phyloP scores from a whole-genome alignment of 2,888 invertebrate genomes.

The Ophraella communa region DNA sequence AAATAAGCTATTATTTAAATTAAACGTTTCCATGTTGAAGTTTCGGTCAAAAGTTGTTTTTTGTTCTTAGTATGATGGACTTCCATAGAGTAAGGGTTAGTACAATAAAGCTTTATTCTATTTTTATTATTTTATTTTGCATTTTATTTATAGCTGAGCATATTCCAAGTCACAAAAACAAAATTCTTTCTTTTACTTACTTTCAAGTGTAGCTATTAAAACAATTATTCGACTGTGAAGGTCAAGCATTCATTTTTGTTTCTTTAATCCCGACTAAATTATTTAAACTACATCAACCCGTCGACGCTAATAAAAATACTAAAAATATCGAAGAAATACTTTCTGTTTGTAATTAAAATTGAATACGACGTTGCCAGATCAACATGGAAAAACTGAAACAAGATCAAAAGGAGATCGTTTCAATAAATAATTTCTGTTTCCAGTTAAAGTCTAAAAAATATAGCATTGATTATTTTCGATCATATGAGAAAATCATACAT shows the following conservation, averaged over 20 bases:
- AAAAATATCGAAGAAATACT: neutral
- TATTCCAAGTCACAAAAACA: neutral
- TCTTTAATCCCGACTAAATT: neutral
- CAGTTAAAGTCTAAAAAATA: too few species aligned
- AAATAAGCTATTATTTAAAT: too few species aligned
- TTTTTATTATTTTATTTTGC: too few species aligned
- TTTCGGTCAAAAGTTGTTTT: too few species aligned
- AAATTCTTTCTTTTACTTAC: neutral
- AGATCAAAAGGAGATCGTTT: neutral
- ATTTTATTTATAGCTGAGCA: too few species aligned
- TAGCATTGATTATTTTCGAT: too few species aligned
- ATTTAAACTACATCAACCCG: neutral
- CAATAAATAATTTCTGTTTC: too few species aligned
- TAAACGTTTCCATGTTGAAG: too few species aligned
- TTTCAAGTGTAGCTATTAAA: constrained; percentile 16
- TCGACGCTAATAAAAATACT: neutral
- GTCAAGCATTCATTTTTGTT: neutral
- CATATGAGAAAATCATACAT: too few species aligned
- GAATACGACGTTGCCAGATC: neutral
- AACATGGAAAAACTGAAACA: neutral
- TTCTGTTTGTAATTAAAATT: neutral
- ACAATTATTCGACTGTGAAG: constrained; percentile 12
- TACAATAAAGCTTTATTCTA: too few species aligned
- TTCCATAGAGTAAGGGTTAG: too few species aligned
- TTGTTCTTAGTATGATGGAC: too few species aligned